Percentiles rank a stretch among this genome's conserved stretches.
These are phyloP conservation scores for Promerops cafer DNA, from an alignment of 2,113 vertebrate species.

Conservation along the genomic window DNA sequence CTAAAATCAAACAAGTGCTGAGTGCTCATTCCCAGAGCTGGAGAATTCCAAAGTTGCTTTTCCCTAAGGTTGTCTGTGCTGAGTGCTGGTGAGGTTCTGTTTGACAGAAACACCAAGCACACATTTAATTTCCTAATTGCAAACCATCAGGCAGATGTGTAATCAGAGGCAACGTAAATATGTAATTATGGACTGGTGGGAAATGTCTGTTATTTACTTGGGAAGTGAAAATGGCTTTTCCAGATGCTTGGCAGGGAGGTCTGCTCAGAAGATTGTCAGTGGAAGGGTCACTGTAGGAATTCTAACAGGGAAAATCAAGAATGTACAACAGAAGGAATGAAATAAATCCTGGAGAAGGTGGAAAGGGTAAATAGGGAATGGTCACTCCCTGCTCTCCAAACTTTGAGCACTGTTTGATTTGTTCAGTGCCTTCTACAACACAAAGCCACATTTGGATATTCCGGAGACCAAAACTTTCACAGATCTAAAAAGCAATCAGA, in stretches of 20 bases:
- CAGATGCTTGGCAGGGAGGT: constrained; percentile 36
- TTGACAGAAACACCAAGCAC: not conserved
- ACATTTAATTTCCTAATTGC: constrained; percentile 50
- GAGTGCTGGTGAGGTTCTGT: not conserved
- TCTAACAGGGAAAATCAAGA: not conserved
- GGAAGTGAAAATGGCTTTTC: constrained; percentile 27
- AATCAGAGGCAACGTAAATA: constrained; percentile 64
- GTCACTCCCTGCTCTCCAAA: not conserved
- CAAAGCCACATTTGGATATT: not conserved
- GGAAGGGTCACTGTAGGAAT: not conserved
- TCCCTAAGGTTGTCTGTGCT: not conserved
- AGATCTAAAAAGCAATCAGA: not conserved
- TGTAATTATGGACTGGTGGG: constrained; percentile 54
- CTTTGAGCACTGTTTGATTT: not conserved
- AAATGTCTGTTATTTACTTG: constrained; percentile 56
- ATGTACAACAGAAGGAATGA: not conserved
- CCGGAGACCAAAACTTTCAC: not conserved
- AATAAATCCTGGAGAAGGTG: not conserved
- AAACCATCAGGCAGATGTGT: constrained; percentile 32
- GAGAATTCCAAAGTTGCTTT: not conserved
- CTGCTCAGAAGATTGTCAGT: not conserved
- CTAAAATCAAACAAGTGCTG: not conserved
- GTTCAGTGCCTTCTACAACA: not conserved
- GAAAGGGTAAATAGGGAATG: not conserved
- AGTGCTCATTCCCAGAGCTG: not conserved